Evolutionary conservation across 2,113 vertebrate genomes (phyloP), one percentile per base, ranked within the genome.

Genomic region (Myotis davidii): DNA sequence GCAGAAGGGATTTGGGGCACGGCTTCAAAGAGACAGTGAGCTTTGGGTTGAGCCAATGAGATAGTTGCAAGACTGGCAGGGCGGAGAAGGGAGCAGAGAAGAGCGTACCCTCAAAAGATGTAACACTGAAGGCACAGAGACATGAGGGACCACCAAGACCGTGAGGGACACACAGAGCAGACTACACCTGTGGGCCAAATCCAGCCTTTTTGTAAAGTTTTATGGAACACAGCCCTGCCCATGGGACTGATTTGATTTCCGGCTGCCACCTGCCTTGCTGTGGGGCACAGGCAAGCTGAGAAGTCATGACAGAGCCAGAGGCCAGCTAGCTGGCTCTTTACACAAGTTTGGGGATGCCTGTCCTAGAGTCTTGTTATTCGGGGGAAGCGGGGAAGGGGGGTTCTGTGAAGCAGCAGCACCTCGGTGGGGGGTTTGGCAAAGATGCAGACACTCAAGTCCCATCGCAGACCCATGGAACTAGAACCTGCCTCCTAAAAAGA

Each of bases 131-230:
- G 23, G 48, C 42, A 6, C 45, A 27, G 59, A 42, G 12, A 16
- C 0, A 42, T 0, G 20, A 85, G 52, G 37, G 12, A 9, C 37
- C 1, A 9, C 0, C 4, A 37, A 20, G 14, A 13, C 9, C 1
- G 7, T 0, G 27, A 79, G 21, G 21, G 21, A 16, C n/a, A 7
- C 0, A 2, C 0, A 16, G 11, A 48, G 54, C 50, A 4, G 18
- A 27, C 42, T 18, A 6, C 0, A 8, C 73, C 37, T 9, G 18
- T n/a, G 17, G 16, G 54, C 48, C 73, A 3, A 14, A 74, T 9
- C 3, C 13, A 64, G 56, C 42, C 76, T 27, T 76, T 52, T 54
- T 10, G 29, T 50, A 65, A 48, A 83, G 79, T 21, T 90, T 25
- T 54, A 64, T 45, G 45, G 86, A 81, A 48, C 2, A 11, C 9